phyloP scores from a whole-genome alignment of 2,888 invertebrate genomes.

The Enchytraeus crypticus region DNA sequence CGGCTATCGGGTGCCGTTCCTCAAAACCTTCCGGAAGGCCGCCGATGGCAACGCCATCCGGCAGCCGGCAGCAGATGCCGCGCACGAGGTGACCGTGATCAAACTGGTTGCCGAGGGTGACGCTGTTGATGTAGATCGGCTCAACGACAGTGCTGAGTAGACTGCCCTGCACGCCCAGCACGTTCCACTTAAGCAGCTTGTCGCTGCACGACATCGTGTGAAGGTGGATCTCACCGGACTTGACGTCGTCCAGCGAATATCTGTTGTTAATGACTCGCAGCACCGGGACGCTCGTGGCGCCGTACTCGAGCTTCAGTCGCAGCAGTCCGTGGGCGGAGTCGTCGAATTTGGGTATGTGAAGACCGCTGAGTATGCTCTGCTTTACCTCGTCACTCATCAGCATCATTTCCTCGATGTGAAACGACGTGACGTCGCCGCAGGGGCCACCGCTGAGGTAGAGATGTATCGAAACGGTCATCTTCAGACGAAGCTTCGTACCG shows the following conservation, averaged over 20 bases:
- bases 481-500: not conserved
- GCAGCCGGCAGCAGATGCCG: conserved; percentile 39
- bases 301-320: not conserved
- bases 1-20: conserved; percentile 29
- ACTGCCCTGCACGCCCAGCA: conserved; percentile 43
- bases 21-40: conserved; percentile 33
- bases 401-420: not conserved
- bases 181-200: conserved; percentile 43
- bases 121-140: conserved; percentile 38
- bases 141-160: conserved; percentile 33
- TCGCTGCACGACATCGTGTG: conserved; percentile 41
- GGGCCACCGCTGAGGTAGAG: not conserved
- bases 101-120: conserved; percentile 36
- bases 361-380: conserved; percentile 26
- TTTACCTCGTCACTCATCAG: conserved; percentile 6
- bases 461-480: conserved; percentile 6
- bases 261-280: not conserved
- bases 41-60: conserved; percentile 29
- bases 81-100: conserved; percentile 40
- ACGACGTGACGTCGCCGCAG: not conserved
- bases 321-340: not conserved
- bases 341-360: conserved; percentile 22
- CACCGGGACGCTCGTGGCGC: not conserved
- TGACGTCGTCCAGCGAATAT: not conserved
- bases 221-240: conserved; percentile 3